phyloP scores from a whole-genome alignment of 2,888 invertebrate species.

The Metalampra italica region DNA sequence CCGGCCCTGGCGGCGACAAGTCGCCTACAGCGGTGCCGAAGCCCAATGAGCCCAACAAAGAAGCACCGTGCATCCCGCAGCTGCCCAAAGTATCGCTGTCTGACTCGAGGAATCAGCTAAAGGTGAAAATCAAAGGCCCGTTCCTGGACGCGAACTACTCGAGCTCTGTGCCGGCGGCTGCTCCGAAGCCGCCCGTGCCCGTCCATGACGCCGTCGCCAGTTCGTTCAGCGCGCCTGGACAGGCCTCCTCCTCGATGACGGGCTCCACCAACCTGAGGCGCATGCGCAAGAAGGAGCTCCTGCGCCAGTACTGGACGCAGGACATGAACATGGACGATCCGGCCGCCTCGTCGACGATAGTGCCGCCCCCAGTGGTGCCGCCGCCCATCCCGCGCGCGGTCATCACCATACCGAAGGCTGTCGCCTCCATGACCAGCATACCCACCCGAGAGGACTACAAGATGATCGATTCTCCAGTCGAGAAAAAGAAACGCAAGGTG shows the following conservation, averaged over 20 bases:
- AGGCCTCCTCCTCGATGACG: slow-evolving; percentile 65
- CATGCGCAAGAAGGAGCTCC: slow-evolving; percentile 93
- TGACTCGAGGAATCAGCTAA: slow-evolving; percentile 91
- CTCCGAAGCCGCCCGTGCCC: slow-evolving; percentile 72
- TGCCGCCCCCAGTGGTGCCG: slow-evolving; percentile 79
- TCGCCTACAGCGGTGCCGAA: slow-evolving; percentile 28
- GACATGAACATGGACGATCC: slow-evolving; percentile 92
- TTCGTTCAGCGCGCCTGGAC: slow-evolving; percentile 44
- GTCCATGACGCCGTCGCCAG: slow-evolving; percentile 57
- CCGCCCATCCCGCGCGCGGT: slow-evolving; percentile 82
- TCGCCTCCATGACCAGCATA: slow-evolving; percentile 92
- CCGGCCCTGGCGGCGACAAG: slow-evolving; percentile 46
- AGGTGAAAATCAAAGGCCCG: slow-evolving; percentile 94
- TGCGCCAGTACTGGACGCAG: slow-evolving; percentile 89
- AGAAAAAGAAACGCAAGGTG: slow-evolving; percentile 83
- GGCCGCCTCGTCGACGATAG: slow-evolving; percentile 65
- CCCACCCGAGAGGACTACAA: slow-evolving; percentile 92
- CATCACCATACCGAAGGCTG: slow-evolving; percentile 92
- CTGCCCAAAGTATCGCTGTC: slow-evolving; percentile 85
- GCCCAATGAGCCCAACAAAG: slow-evolving; percentile 37
- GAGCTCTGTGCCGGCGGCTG: slow-evolving; percentile 78
- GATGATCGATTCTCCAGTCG: slow-evolving; percentile 80
- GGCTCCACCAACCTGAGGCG: slow-evolving; percentile 88
- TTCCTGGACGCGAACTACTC: slow-evolving; percentile 87
- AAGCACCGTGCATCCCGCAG: slow-evolving; percentile 37